phyloP scores from a whole-genome alignment of 2,113 vertebrate genomes.

The Prochilodus magdalenae region DNA sequence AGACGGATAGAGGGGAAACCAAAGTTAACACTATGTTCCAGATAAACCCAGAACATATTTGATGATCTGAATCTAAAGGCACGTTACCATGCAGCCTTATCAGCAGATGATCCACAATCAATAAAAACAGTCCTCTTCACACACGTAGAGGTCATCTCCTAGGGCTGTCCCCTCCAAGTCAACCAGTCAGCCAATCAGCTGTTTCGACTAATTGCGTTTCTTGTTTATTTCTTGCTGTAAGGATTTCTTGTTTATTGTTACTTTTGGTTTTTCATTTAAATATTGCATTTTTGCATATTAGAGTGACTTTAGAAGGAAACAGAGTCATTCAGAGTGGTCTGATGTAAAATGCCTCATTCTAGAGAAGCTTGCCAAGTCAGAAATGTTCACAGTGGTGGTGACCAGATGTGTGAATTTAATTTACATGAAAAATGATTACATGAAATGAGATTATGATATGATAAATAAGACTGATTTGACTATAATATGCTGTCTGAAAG shows the following conservation, averaged over 20 bases:
- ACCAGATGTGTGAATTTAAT: too few species aligned
- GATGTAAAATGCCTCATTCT: too few species aligned
- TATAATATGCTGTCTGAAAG: too few species aligned
- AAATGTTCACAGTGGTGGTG: too few species aligned
- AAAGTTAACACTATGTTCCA: slow-evolving; percentile 37
- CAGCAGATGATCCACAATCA: slow-evolving; percentile 7
- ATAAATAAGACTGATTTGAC: too few species aligned
- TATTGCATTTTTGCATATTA: too few species aligned
- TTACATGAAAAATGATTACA: too few species aligned
- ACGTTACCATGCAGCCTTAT: neutral
- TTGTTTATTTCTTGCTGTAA: neutral
- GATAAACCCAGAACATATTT: slow-evolving; percentile 6
- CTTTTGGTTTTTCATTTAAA: neutral
- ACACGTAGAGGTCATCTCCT: neutral
- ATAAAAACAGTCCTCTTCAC: neutral
- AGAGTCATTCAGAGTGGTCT: too few species aligned
- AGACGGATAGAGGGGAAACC: neutral
- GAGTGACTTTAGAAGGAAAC: too few species aligned
- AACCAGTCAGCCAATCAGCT: neutral
- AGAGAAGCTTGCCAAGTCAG: too few species aligned
- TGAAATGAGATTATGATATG: too few species aligned
- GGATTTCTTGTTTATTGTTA: neutral
- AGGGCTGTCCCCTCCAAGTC: neutral
- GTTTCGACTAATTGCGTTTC: neutral
- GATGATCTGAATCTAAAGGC: neutral